phyloP scores from a whole-genome alignment of 2,113 vertebrate species.

The Marmota monax region DNA sequence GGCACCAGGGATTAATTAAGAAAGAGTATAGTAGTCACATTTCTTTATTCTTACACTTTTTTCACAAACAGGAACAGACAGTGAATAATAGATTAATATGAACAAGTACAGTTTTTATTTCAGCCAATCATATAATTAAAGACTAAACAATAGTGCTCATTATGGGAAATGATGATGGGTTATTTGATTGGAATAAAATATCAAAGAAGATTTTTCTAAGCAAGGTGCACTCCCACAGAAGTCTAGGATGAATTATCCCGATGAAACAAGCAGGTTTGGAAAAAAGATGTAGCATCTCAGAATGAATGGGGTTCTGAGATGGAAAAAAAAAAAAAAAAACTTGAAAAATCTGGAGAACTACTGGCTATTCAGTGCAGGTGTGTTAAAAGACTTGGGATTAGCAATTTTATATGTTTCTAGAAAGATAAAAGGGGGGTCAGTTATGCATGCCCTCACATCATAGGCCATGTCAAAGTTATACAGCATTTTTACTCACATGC shows the following conservation, averaged over 20 bases:
- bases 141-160: neutral
- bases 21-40: neutral
- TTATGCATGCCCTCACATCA: rapidly evolving
- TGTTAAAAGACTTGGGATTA: neutral
- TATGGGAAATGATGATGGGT: neutral
- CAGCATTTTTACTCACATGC: neutral
- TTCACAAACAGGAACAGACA: neutral
- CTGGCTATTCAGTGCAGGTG: neutral
- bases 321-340: too few species aligned
- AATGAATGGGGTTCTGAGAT: neutral
- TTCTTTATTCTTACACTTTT: neutral
- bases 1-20: neutral
- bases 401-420: neutral
- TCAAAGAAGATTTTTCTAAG: neutral
- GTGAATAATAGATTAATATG: neutral
- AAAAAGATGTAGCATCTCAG: rapidly evolving
- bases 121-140: neutral
- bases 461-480: neutral
- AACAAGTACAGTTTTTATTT: neutral
- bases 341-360: neutral
- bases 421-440: neutral
- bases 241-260: neutral
- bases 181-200: neutral
- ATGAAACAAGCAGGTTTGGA: neutral
- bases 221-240: too few species aligned